Evolutionary conservation across 2,888 invertebrate species (phyloP).

Genomic region (Limnephilus auricula): DNA sequence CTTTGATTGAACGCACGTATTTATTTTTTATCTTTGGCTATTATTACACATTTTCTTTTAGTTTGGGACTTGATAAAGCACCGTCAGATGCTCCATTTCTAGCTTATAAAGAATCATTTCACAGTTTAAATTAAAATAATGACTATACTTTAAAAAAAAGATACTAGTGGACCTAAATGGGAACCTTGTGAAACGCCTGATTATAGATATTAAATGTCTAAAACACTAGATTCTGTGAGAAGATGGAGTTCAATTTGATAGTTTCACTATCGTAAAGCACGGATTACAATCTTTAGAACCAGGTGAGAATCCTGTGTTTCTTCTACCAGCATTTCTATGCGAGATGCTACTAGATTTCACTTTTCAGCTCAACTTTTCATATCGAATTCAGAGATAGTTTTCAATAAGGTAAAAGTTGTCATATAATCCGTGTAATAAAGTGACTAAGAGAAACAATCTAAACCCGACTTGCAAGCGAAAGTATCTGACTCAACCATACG

Average conservation of each 20-base stretch:
- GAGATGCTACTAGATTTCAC: background rate
- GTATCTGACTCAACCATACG: background rate
- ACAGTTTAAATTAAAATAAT: background rate
- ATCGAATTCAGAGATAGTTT: background rate
- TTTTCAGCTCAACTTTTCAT: background rate
- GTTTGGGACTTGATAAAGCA: background rate
- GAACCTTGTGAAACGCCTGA: background rate
- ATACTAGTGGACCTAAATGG: background rate
- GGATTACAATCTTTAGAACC: background rate
- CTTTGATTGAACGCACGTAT: too few species aligned
- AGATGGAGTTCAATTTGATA: too few species aligned
- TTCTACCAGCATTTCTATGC: background rate
- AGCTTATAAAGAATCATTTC: background rate
- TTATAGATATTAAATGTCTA: too few species aligned
- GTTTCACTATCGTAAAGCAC: background rate
- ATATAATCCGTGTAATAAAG: background rate
- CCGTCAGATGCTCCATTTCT: background rate
- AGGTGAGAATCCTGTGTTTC: background rate
- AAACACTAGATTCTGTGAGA: too few species aligned
- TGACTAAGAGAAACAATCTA: background rate
- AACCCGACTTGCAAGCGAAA: background rate
- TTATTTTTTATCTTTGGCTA: too few species aligned
- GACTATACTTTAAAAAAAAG: background rate
- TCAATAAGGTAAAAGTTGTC: background rate
- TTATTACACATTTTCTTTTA: background rate